Evolutionary conservation across 1,140 invertebrate genomes (phyloP), one percentile per base, ranked within the genome.

Genomic region (Cotesia glomerata): DNA sequence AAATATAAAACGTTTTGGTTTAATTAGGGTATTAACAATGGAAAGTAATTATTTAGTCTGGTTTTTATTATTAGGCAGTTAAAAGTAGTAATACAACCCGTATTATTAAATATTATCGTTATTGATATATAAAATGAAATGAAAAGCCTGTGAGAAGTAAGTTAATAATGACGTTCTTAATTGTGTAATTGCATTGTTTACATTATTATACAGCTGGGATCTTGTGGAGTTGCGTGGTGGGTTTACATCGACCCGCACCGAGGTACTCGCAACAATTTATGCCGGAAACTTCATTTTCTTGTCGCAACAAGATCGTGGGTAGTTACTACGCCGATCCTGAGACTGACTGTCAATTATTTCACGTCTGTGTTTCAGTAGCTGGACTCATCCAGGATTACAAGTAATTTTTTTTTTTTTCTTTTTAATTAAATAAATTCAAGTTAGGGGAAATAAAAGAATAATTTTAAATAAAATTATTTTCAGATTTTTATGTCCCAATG

Each of bases 311-410:
- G 85, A 94, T 95, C 76, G 89, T 95, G 18, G 95, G 95, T 72
- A 94, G 95, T 54, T 97, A 97, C 85, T 97, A 97, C 83, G 95
- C 95, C 11, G 95, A 97, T 86, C 90, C 92, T 0, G 95, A 97
- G 84, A 93, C 95, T 0, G 93, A 95, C 80, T 97, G 95, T 86
- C 95, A 97, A 86, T 94, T 96, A 88, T 97, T 96, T 85, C 95
- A 97, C 81, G 93, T 96, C 61, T 96, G 95, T 82, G 94, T 95
- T 26, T 92, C 93, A 80, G 93, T 95, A 32, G 91, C 93, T 13
- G 93, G 93, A 70, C 88, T 66, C 49, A 69, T 87, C 9, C 85
- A 86, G 34, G 86, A 87, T 67, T 87, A 86, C 74, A 85, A 84
- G 86, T 87, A 78, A 64, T 0, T 39, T 18, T 35, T n/a, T 64